These are phyloP conservation scores for Platysternon megacephalum DNA, from an alignment of 2,113 vertebrate species.

Conservation along the genomic window DNA sequence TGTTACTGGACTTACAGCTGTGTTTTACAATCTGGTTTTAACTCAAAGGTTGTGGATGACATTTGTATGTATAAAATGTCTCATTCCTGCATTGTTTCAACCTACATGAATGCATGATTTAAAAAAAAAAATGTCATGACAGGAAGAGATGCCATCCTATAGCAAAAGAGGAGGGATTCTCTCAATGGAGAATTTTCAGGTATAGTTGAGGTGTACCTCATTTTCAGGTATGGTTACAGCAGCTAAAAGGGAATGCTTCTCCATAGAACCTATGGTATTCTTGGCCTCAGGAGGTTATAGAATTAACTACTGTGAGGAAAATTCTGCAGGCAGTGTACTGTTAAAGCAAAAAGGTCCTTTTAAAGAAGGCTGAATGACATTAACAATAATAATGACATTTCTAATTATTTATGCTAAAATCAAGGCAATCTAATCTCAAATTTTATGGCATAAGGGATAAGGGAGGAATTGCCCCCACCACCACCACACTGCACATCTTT, in stretches of 20 bases:
- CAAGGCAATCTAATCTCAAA: background rate
- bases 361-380: background rate
- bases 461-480: background rate
- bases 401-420: background rate
- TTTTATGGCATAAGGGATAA: background rate
- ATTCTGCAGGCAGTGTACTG: background rate
- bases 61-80: background rate
- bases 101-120: background rate
- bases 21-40: background rate
- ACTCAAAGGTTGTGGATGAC: background rate
- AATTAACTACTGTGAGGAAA: background rate
- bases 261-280: background rate
- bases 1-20: background rate
- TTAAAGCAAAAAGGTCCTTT: background rate
- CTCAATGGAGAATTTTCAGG: background rate
- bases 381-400: background rate
- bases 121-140: background rate
- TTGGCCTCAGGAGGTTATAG: background rate
- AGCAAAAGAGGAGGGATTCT: background rate
- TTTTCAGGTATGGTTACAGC: background rate
- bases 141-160: background rate
- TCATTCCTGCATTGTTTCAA: background rate
- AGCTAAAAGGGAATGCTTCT: background rate
- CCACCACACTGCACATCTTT: background rate
- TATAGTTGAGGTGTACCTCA: background rate